Base-by-base conservation (phyloP, 2,797 vertebrate species). In the Gastrophryne carolinensis region DNA sequence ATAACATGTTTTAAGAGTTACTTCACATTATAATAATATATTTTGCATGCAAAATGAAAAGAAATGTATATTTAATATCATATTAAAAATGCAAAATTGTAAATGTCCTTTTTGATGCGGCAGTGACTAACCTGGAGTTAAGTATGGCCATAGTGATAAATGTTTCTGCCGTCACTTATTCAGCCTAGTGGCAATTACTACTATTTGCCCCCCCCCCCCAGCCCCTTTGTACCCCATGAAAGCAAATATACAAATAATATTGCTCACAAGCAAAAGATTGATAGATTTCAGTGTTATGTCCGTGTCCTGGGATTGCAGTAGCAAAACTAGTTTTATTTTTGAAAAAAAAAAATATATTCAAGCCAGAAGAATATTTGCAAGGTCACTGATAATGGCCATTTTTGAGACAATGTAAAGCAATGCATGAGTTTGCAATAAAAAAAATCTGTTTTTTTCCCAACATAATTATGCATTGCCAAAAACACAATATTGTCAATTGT, bases 91-190 rank as follows among this genome's bases (percentile, higher is more conserved):
- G 34, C 10, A n/a, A 35, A 29, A 52, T n/a, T n/a, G n/a, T n/a
- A 61, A 58, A 49, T 49, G 24, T 10, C 17, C 35, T 24, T 3
- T 7, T 52, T 35, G 21, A 44, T 72, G 30, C 41, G 62, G 30
- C 41, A 62, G 21, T 54, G 41, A 53, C 35, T 72, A 52, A 62
- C 63, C 58, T 21, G 70, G 34, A 72, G n/a, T 72, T 62, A 72
- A 72, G 50, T 61, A 54, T 52, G 54, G 60, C 66, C 41, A 60
- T 50, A 57, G 53, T 60, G 73, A 75, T 60, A 65, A 34, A 67
- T 75, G 52, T 75, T 52, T 15, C 10, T 27, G 65, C 29, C 62
- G 11, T 34, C 23, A 29, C 37, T 41, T n/a, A 66, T 74, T 60
- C 30, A 60, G 63, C 39, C 52, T 69, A n/a, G 1, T 10, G 21